Evolutionary conservation across 2,797 vertebrate species (phyloP).

Genomic region (Pipistrellus pipistrellus): DNA sequence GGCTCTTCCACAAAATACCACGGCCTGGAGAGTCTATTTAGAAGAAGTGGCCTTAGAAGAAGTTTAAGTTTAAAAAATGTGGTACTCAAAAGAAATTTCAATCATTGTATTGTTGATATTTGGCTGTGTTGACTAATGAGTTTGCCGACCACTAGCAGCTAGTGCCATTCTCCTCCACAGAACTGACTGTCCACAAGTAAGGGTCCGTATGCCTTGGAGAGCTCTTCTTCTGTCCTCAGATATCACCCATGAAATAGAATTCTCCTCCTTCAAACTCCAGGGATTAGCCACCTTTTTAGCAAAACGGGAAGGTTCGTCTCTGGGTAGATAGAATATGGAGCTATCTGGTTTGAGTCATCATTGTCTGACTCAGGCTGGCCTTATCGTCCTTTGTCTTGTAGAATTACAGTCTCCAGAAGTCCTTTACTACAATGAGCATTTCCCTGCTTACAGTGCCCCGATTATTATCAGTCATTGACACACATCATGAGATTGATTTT

Average conservation of each 20-base stretch:
- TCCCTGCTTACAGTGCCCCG: background rate
- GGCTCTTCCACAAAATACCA: no score
- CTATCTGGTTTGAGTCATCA: background rate
- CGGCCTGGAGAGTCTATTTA: no score
- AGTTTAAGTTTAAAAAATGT: no score
- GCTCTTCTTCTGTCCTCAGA: background rate
- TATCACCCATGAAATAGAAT: background rate
- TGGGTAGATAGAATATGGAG: background rate
- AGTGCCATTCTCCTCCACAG: background rate
- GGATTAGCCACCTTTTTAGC: background rate
- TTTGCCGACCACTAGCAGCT: no score
- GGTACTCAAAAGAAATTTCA: no score
- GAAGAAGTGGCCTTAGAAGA: no score
- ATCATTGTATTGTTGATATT: no score
- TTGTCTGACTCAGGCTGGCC: background rate
- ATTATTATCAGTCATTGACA: background rate
- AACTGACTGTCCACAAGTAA: constrained; percentile 16
- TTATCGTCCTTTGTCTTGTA: background rate
- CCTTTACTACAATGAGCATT: background rate
- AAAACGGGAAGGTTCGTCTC: constrained; percentile 1
- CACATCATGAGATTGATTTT: background rate
- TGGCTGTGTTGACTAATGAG: no score
- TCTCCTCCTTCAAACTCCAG: background rate
- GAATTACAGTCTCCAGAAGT: background rate
- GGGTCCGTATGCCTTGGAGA: background rate